phyloP scores from a whole-genome alignment of 1,140 invertebrate genomes.

The Zaprionus lachaisei region DNA sequence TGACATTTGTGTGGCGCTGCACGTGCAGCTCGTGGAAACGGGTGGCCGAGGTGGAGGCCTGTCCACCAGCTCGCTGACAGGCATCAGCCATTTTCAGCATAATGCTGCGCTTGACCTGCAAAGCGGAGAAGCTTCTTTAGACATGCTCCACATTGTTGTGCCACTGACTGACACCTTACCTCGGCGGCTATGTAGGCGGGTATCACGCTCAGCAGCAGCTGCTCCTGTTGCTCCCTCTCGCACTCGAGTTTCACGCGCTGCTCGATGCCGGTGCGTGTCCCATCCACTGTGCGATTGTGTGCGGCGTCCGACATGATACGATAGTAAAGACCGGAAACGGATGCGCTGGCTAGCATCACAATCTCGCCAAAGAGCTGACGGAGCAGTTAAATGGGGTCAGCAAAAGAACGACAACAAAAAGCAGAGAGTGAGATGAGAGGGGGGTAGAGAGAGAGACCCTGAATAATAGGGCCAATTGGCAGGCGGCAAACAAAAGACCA shows the following conservation, averaged over 20 bases:
- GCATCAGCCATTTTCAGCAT: slow-evolving; percentile 97
- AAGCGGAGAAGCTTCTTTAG: neutral
- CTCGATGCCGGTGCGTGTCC: slow-evolving; percentile 95
- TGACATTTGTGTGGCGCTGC: slow-evolving; percentile 98
- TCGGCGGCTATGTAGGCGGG: slow-evolving; percentile 90
- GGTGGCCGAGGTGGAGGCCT: slow-evolving; percentile 92
- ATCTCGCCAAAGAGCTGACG: slow-evolving; percentile 90
- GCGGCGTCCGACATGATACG: slow-evolving; percentile 93
- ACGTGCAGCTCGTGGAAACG: slow-evolving; percentile 99
- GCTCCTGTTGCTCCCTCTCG: slow-evolving; percentile 96
- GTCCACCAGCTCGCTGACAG: slow-evolving; percentile 88
- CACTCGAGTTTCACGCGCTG: slow-evolving; percentile 96
- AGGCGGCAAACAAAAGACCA: slow-evolving; percentile 10
- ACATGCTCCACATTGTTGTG: neutral
- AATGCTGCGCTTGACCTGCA: slow-evolving; percentile 94
- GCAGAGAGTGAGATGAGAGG: neutral
- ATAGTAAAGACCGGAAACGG: slow-evolving; percentile 93
- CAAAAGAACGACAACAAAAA: neutral
- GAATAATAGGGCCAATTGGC: slow-evolving; percentile 51
- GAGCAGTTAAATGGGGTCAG: slow-evolving; percentile 19
- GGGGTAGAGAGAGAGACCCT: slow-evolving; percentile 3
- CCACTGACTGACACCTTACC: slow-evolving; percentile 42
- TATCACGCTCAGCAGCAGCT: slow-evolving; percentile 95
- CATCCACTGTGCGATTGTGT: slow-evolving; percentile 93
- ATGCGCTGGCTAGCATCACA: slow-evolving; percentile 90